Conservation (phyloP, 1,140 invertebrate genomes). For the Saccostrea cuccullata region DNA sequence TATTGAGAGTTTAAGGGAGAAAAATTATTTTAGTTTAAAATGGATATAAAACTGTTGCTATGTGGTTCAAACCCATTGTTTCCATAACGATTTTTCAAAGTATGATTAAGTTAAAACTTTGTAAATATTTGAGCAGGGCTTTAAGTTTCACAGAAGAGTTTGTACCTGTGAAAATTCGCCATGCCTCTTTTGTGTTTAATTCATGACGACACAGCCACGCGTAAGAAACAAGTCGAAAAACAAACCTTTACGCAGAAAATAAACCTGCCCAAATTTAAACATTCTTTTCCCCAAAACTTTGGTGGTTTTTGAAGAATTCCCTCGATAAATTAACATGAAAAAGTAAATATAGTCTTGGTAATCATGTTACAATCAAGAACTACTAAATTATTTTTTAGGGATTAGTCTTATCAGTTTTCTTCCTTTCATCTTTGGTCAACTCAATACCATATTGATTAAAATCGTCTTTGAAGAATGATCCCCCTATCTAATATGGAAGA, state of each 20-base stretch:
- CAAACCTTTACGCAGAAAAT: not conserved
- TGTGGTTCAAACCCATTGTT: not conserved
- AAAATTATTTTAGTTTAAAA: not conserved
- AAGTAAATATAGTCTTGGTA: not conserved
- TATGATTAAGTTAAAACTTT: not conserved
- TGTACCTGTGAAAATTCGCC: not conserved
- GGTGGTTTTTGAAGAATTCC: not conserved
- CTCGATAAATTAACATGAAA: not conserved
- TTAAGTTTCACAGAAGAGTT: conserved; percentile 3
- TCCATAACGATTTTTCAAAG: conserved; percentile 1
- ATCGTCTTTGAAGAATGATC: conserved; percentile 21
- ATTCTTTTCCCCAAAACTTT: not conserved
- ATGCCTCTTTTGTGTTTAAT: not conserved
- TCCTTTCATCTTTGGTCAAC: conserved; percentile 1
- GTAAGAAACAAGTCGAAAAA: not conserved
- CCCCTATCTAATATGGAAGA: conserved; percentile 27
- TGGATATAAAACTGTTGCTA: not conserved
- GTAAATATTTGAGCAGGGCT: not conserved
- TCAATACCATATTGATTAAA: conserved; percentile 10
- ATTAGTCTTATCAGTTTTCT: conserved; percentile 13
- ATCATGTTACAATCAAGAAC: not conserved
- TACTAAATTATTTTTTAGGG: conserved; percentile 16
- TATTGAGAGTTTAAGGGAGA: not conserved
- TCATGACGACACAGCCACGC: not conserved
- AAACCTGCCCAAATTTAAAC: not conserved